Evolutionary conservation across 2,888 invertebrate genomes (phyloP).

Genomic region (Xestoiulus laeticollis): DNA sequence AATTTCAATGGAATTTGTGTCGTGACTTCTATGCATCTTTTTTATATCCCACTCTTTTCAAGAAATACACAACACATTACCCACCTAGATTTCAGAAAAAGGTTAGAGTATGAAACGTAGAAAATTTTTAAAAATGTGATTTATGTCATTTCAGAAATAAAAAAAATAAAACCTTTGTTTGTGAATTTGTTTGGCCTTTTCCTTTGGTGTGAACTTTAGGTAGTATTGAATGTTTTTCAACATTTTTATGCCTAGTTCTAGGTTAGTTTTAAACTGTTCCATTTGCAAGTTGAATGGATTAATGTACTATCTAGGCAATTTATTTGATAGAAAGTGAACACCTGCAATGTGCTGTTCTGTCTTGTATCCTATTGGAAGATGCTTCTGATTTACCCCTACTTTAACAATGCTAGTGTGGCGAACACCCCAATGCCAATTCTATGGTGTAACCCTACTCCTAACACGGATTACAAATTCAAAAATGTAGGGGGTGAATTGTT

Average conservation of each 20-base stretch:
- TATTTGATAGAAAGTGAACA: background rate
- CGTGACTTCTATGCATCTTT: conserved; percentile 23
- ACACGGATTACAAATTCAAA: background rate
- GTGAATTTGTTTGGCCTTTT: background rate
- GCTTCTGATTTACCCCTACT: conserved; percentile 2
- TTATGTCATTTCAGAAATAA: background rate
- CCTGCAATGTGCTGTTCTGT: background rate
- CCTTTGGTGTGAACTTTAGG: background rate
- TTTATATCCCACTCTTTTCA: conserved; percentile 23
- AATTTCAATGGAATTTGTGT: conserved; percentile 46
- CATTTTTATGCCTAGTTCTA: background rate
- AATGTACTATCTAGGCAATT: background rate
- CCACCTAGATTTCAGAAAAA: background rate
- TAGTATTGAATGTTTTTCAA: background rate
- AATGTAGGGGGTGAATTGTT: background rate
- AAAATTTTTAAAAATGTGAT: background rate
- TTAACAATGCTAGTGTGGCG: background rate
- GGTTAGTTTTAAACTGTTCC: conserved; percentile 15
- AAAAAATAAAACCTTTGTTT: background rate
- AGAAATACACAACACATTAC: background rate
- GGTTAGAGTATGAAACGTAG: too few species aligned
- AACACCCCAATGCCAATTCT: background rate
- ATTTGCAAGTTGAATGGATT: background rate
- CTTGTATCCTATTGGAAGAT: background rate
- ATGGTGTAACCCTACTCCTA: conserved; percentile 22